These are phyloP conservation scores for Haliclona indistincta DNA, from an alignment of 37 sponge, comb jelly and placozoan genomes.

Conservation along the genomic window DNA sequence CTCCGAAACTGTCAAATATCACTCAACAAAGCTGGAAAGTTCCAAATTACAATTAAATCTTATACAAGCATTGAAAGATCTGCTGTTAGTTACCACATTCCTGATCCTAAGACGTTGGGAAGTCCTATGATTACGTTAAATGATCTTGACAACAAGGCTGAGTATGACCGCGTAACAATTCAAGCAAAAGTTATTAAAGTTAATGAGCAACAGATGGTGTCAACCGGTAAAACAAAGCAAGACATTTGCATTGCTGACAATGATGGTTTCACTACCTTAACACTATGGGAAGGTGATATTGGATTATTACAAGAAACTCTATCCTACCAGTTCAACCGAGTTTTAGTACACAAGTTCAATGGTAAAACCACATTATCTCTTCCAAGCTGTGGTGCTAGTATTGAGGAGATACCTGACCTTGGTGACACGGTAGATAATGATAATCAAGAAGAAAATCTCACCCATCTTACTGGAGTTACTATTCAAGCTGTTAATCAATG, in stretches of 20 bases:
- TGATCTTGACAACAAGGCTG: background rate
- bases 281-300: background rate
- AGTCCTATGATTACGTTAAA: background rate
- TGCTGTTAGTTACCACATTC: background rate
- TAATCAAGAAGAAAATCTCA: too few species aligned
- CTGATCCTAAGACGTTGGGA: background rate
- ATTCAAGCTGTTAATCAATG: too few species aligned
- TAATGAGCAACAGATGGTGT: background rate
- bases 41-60: background rate
- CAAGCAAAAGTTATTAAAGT: background rate
- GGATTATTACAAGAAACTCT: background rate
- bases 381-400: background rate
- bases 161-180: background rate
- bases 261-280: background rate
- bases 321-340: background rate
- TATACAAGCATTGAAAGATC: background rate
- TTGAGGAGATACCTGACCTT: slow-evolving; percentile 5
- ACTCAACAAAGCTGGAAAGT: background rate
- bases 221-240: background rate
- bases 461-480: too few species aligned
- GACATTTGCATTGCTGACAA: background rate
- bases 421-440: too few species aligned
- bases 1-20: background rate
- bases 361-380: background rate
- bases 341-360: background rate